Conservation (phyloP, 2,113 vertebrate species). For the Romanogobio albipinnatus region DNA sequence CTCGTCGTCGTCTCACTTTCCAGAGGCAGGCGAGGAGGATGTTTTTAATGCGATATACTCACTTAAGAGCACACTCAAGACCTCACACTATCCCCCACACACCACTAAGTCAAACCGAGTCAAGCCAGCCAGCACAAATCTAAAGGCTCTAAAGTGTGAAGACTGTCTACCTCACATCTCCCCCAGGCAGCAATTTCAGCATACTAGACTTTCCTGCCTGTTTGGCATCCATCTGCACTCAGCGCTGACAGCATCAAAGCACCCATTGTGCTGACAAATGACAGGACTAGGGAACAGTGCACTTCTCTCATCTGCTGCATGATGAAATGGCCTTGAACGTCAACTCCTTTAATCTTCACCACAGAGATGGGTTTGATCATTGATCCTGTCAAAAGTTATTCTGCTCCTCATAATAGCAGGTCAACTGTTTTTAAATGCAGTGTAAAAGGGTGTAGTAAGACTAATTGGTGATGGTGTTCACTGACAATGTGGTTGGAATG, state of each 20-base stretch:
- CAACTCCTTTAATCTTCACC: constrained; percentile 48
- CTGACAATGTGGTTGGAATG: neutral
- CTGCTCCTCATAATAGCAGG: neutral
- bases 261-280: constrained; percentile 47
- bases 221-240: constrained; percentile 39
- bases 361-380: constrained; percentile 45
- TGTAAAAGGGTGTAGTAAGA: neutral
- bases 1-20: neutral
- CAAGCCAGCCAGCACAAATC: constrained; percentile 38
- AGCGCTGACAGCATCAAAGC: constrained; percentile 44
- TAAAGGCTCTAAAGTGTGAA: constrained; percentile 36
- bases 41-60: constrained; percentile 31
- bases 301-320: constrained; percentile 5
- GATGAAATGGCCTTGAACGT: constrained; percentile 28
- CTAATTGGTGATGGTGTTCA: neutral
- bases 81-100: constrained; percentile 20
- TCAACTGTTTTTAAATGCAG: constrained; percentile 26
- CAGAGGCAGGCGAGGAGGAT: neutral
- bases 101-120: constrained; percentile 26
- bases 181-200: constrained; percentile 47
- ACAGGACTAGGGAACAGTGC: constrained; percentile 31
- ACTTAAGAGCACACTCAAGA: constrained; percentile 30
- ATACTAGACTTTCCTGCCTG: constrained; percentile 26
- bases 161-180: constrained; percentile 21
- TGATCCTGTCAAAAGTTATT: constrained; percentile 37